These are phyloP conservation scores for Penaeus indicus DNA, from an alignment of 1,140 invertebrate genomes.

Conservation along the genomic window DNA sequence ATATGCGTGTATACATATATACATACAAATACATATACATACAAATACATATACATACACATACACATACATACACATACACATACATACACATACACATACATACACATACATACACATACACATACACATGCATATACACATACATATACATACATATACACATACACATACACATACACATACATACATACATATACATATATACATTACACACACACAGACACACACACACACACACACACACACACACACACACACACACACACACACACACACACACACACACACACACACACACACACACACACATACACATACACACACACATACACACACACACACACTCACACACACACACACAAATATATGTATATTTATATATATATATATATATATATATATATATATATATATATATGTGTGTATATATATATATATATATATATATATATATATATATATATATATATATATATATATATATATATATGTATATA, in stretches of 20 bases:
- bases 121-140: not conserved
- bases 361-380: too few species aligned
- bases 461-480: too few species aligned
- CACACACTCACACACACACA: too few species aligned
- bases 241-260: constrained; percentile 26
- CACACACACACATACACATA: not conserved
- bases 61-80: not conserved
- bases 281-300: too few species aligned
- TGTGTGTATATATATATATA: too few species aligned
- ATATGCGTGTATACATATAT: not conserved
- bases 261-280: constrained; percentile 7
- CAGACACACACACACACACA: not conserved
- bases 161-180: not conserved
- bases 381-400: too few species aligned
- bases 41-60: not conserved
- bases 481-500: too few species aligned
- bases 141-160: not conserved
- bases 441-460: too few species aligned
- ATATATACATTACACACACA: not conserved
- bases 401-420: too few species aligned
- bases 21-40: not conserved
- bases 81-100: not conserved
- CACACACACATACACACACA: too few species aligned
- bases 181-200: not conserved
- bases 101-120: not conserved